phyloP scores from a whole-genome alignment of 2,113 vertebrate genomes.

The Pampusana beccarii region DNA sequence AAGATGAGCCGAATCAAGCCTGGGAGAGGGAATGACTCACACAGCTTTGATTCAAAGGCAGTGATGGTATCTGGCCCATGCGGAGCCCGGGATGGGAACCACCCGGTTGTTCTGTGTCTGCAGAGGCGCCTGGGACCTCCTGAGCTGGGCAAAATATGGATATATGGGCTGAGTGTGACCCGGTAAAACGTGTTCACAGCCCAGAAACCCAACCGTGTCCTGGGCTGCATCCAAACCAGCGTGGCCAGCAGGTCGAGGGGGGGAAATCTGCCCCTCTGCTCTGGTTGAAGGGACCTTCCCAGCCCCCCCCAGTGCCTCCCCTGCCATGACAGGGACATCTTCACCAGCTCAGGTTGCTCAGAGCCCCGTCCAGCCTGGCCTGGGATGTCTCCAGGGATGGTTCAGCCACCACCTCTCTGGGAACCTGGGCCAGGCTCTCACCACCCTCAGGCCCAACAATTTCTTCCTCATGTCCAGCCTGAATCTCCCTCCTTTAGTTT shows the following conservation, averaged over 20 bases:
- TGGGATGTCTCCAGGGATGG: too few relatives aligned
- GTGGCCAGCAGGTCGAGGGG: not conserved
- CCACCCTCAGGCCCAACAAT: too few relatives aligned
- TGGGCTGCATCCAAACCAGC: not conserved
- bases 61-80: not conserved
- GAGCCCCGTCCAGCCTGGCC: too few relatives aligned
- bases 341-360: too few relatives aligned
- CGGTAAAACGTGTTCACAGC: rapidly evolving
- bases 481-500: too few relatives aligned
- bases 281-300: not conserved
- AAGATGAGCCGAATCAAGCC: not conserved
- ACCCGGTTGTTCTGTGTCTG: not conserved
- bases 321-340: too few relatives aligned
- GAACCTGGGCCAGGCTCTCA: too few relatives aligned
- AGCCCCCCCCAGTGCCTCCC: too few relatives aligned
- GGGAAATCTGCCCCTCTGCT: not conserved
- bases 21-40: not conserved
- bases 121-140: not conserved
- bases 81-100: not conserved
- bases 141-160: not conserved
- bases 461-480: too few relatives aligned
- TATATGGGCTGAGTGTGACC: not conserved
- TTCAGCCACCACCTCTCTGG: too few relatives aligned
- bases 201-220: rapidly evolving
- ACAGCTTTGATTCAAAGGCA: not conserved